Base-by-base conservation (phyloP, 2,113 vertebrate species). In the Narcine bancroftii region DNA sequence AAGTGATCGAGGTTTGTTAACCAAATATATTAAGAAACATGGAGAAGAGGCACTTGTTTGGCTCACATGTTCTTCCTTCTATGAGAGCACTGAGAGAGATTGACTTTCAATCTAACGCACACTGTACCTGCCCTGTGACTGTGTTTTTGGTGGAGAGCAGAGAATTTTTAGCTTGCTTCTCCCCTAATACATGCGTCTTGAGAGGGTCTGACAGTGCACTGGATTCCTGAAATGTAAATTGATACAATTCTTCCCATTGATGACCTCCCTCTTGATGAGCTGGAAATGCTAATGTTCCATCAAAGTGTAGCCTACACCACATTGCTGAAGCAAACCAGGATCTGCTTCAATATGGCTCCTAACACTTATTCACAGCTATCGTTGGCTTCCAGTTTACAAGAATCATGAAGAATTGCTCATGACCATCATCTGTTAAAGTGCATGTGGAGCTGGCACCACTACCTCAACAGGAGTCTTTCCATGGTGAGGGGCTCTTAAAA, bases 401-500 rank as follows among this genome's bases (percentile, higher is more conserved):
- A 42, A 47, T 29, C 36, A 69, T n/a, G 29, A 91, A 91, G 39
- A 42, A 1, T 26, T 13, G 65, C 36, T 36, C 56, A 89, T 89
- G 85, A 89, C 65, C 36, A 89, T 89, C 85, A 91, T 71, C 63
- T 91, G 63, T 69, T 91, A 91, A 91, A 91, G 10, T 91, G 89
- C 89, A 33, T 19, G 69, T 69, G 69, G 21, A 60, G 3, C 89
- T 91, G 63, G 65, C 89, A 36, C 85, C 42, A 42, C 76, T 21
- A 79, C 39, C 39, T 83, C 79, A 47, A 91, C 89, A 91, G 65
- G 63, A 91, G 89, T 24, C 6, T 91, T 69, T 91, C 39, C n/a
- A 91, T 45, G 65, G 89, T 91, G 89, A 91, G 63, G 66, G 89
- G 89, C 89, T 91, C 63, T 53, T 91, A 91, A 91, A 91, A 91